phyloP scores from a whole-genome alignment of 2,888 invertebrate species.

The Oligia latruncula region DNA sequence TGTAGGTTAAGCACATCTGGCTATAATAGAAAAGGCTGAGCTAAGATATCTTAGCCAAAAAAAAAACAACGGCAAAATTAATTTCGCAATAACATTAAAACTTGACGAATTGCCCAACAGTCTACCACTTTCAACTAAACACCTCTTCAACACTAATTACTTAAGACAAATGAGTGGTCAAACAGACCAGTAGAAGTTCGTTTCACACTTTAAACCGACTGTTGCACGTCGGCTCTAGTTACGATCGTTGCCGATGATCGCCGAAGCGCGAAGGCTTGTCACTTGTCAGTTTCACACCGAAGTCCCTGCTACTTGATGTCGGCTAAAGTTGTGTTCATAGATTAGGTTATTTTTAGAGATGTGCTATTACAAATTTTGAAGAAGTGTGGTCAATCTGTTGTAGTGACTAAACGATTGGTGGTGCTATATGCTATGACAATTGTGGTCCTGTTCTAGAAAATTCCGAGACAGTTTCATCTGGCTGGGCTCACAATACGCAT shows the following conservation, averaged over 20 bases:
- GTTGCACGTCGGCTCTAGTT: conserved; percentile 44
- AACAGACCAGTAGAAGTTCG: conserved; percentile 37
- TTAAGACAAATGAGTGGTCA: conserved; percentile 52
- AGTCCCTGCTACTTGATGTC: conserved; percentile 42
- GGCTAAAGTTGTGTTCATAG: neutral
- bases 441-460: too few relatives aligned
- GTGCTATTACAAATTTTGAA: neutral
- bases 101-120: conserved; percentile 1
- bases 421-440: neutral
- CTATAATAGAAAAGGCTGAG: neutral
- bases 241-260: conserved; percentile 46
- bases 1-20: neutral
- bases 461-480: neutral
- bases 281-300: conserved; percentile 62
- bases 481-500: neutral
- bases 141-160: conserved; percentile 29
- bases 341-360: conserved; percentile 11
- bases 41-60: neutral
- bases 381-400: neutral
- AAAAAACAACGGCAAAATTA: neutral
- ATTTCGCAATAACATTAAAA: neutral
- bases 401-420: neutral
- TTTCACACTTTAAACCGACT: conserved; percentile 49
- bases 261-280: conserved; percentile 55
- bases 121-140: conserved; percentile 27